These are phyloP conservation scores for Heliconius melpomene DNA, from an alignment of 1,140 invertebrate species.

Conservation along the genomic window DNA sequence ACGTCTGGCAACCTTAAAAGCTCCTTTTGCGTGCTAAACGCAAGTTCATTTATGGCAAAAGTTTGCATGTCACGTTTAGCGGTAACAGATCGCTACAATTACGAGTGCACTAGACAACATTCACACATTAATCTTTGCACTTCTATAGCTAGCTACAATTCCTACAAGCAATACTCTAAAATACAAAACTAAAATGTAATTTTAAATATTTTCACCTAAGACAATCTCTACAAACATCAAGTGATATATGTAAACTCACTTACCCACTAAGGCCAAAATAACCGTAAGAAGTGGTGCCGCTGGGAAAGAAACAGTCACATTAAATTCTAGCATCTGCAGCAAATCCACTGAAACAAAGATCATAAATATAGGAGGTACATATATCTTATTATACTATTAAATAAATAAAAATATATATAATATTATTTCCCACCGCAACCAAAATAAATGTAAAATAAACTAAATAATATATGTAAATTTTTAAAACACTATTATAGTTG, in stretches of 20 bases:
- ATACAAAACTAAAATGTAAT: not conserved
- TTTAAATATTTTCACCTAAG: not conserved
- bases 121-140: slow-evolving; percentile 27
- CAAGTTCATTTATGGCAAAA: slow-evolving; percentile 32
- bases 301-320: slow-evolving; percentile 95
- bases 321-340: slow-evolving; percentile 98
- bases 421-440: not conserved
- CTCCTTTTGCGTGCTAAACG: slow-evolving; percentile 38
- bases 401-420: not conserved
- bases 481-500: slow-evolving; percentile 35
- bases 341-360: slow-evolving; percentile 91
- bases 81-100: slow-evolving; percentile 27
- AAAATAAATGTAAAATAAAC: slow-evolving; percentile 45
- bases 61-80: slow-evolving; percentile 37
- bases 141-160: not conserved
- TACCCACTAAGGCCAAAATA: slow-evolving; percentile 98
- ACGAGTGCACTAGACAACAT: slow-evolving; percentile 17
- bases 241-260: slow-evolving; percentile 76
- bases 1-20: slow-evolving; percentile 35
- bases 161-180: not conserved
- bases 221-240: not conserved
- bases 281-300: slow-evolving; percentile 97
- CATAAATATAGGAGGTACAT: slow-evolving; percentile 13
- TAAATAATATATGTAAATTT: slow-evolving; percentile 30
- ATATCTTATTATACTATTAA: not conserved